Evolutionary conservation across 2,797 vertebrate species (phyloP).

Genomic region (Myripristis murdjan): DNA sequence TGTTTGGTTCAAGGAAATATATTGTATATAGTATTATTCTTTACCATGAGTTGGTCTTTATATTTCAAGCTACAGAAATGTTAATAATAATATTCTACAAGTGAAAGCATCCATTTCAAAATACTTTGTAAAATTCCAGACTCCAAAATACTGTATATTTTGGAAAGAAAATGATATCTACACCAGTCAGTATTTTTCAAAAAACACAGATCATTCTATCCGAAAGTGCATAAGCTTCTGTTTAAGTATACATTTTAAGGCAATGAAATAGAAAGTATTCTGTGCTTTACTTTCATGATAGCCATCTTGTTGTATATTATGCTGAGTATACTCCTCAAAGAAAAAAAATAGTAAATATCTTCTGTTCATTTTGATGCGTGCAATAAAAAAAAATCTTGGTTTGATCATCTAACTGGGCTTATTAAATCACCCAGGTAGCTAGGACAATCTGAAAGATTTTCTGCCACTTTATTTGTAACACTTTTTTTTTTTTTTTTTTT

Average conservation of each 20-base stretch:
- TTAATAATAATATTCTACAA: not conserved
- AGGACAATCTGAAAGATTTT: slow-evolving; percentile 22
- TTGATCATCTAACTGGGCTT: slow-evolving; percentile 3
- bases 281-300: too few relatives aligned
- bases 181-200: too few relatives aligned
- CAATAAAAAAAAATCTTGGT: slow-evolving; percentile 11
- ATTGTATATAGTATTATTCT: slow-evolving; percentile 29
- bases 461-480: slow-evolving; percentile 1
- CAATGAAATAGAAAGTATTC: too few relatives aligned
- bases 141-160: not conserved
- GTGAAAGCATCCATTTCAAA: not conserved
- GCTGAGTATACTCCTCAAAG: too few relatives aligned
- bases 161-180: too few relatives aligned
- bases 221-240: not conserved
- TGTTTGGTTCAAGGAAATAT: slow-evolving; percentile 16
- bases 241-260: too few relatives aligned
- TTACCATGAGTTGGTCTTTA: slow-evolving; percentile 10
- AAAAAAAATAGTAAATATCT: slow-evolving; percentile 5
- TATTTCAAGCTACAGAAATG: slow-evolving; percentile 1
- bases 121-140: too few relatives aligned
- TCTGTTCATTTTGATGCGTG: not conserved
- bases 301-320: too few relatives aligned
- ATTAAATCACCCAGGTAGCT: slow-evolving; percentile 51
- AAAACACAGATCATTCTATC: not conserved
- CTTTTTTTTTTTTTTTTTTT: not conserved